Evolutionary conservation across 2,113 vertebrate genomes (phyloP).

Genomic region (Ceuthmochares aereus): DNA sequence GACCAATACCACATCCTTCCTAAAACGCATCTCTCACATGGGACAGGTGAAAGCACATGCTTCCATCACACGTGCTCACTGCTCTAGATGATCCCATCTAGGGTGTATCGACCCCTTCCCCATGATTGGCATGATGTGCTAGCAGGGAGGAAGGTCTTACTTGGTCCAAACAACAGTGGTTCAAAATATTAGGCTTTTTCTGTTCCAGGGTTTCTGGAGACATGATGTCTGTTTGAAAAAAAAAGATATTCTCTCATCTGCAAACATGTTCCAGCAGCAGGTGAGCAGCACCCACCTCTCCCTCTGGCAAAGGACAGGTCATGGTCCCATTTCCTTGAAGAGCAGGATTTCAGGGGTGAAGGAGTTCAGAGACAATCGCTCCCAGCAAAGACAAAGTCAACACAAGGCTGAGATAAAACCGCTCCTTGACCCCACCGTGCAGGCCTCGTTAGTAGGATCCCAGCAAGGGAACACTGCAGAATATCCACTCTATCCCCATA

Average conservation of each 20-base stretch:
- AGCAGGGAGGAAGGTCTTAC: background rate
- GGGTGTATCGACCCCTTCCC: background rate
- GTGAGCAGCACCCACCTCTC: background rate
- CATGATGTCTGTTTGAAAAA: fast-evolving
- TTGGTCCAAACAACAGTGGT: background rate
- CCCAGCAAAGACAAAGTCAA: conserved; percentile 9
- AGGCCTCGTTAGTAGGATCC: background rate
- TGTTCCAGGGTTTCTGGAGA: background rate
- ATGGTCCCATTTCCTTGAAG: background rate
- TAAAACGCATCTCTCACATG: background rate
- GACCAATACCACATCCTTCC: background rate
- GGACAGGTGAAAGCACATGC: background rate
- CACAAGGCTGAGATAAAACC: background rate
- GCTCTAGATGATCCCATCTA: background rate
- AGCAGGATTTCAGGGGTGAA: background rate
- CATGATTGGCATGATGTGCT: fast-evolving
- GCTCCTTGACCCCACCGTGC: background rate
- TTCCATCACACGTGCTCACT: background rate
- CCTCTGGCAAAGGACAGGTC: background rate
- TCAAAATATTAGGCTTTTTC: background rate
- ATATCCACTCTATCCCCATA: conserved; percentile 49
- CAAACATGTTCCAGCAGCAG: background rate
- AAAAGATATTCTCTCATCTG: background rate
- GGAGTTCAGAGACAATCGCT: background rate
- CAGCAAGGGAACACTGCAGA: conserved; percentile 24